These are phyloP conservation scores for Nymphalis polychloros DNA, from an alignment of 2,888 invertebrate genomes.

Conservation along the genomic window DNA sequence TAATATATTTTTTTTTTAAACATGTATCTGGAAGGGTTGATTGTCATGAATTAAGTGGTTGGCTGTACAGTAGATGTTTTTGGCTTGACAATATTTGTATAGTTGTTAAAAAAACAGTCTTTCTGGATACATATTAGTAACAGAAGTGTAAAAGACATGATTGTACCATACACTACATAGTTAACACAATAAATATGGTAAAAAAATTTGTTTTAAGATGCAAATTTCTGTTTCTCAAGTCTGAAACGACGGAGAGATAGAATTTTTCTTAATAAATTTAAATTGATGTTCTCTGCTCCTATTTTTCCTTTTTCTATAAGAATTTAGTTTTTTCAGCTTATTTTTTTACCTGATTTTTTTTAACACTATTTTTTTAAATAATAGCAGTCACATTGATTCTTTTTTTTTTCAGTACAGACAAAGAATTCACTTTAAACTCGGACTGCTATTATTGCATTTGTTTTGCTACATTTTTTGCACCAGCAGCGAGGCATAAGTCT, in stretches of 20 bases:
- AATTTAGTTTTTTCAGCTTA: conserved; percentile 71
- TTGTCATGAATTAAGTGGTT: conserved; percentile 62
- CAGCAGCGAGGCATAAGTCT: conserved; percentile 39
- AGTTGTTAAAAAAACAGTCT: conserved; percentile 42
- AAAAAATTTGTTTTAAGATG: conserved; percentile 72
- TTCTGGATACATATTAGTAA: conserved; percentile 23
- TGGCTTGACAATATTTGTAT: conserved; percentile 68
- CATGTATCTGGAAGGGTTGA: conserved; percentile 48
- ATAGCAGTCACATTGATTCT: conserved; percentile 23
- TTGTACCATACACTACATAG: conserved; percentile 54
- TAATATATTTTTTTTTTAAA: conserved; percentile 7
- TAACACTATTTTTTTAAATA: conserved; percentile 46
- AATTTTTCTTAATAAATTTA: conserved; percentile 27
- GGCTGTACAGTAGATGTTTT: conserved; percentile 76
- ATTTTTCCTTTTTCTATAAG: conserved; percentile 37
- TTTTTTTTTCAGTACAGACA: conserved; percentile 10
- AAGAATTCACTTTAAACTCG: conserved; percentile 3
- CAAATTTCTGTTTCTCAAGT: conserved; percentile 51
- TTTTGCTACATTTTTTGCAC: conserved; percentile 48
- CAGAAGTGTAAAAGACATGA: conserved; percentile 45
- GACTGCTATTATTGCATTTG: conserved; percentile 36
- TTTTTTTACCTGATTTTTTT: conserved; percentile 66
- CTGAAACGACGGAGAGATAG: conserved; percentile 17
- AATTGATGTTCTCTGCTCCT: conserved; percentile 32
- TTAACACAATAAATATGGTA: conserved; percentile 60